A percentile compares a stretch with the other conserved stretches of the same genome.
Conservation (phyloP, 2,797 vertebrate species). For the Hydrolagus colliei region DNA sequence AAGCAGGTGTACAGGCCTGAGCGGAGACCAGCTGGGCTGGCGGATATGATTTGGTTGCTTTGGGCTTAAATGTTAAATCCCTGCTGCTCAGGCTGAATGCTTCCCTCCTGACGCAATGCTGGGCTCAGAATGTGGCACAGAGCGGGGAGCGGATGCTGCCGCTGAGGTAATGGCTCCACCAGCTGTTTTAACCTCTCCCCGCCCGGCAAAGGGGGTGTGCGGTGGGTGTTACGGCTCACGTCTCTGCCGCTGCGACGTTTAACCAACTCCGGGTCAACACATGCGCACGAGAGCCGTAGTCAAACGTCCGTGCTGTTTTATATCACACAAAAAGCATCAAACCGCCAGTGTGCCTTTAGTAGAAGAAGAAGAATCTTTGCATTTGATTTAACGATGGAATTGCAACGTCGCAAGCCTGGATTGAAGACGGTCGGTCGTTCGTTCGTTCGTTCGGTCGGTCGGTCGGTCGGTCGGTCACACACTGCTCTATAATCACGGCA, state of each 20-base stretch:
- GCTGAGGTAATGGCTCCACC: constrained; percentile 32
- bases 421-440: too few relatives aligned
- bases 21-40: constrained; percentile 59
- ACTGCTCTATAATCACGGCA: too few relatives aligned
- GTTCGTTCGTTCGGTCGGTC: too few relatives aligned
- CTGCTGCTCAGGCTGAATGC: constrained; percentile 56
- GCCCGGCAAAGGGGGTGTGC: not conserved
- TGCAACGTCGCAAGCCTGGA: too few relatives aligned
- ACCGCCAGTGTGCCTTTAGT: too few relatives aligned
- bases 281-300: too few relatives aligned
- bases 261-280: too few relatives aligned
- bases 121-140: constrained; percentile 52
- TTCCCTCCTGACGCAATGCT: constrained; percentile 61
- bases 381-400: too few relatives aligned
- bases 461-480: too few relatives aligned
- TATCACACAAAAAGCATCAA: too few relatives aligned
- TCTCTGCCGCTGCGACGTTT: not conserved
- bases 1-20: constrained; percentile 68
- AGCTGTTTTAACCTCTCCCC: constrained; percentile 39
- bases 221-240: not conserved
- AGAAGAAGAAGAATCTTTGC: too few relatives aligned
- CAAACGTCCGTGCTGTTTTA: too few relatives aligned
- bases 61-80: constrained; percentile 58
- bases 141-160: constrained; percentile 53
- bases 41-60: constrained; percentile 55